Base-by-base conservation (phyloP, 2,113 vertebrate genomes). In the Eclectus roratus region DNA sequence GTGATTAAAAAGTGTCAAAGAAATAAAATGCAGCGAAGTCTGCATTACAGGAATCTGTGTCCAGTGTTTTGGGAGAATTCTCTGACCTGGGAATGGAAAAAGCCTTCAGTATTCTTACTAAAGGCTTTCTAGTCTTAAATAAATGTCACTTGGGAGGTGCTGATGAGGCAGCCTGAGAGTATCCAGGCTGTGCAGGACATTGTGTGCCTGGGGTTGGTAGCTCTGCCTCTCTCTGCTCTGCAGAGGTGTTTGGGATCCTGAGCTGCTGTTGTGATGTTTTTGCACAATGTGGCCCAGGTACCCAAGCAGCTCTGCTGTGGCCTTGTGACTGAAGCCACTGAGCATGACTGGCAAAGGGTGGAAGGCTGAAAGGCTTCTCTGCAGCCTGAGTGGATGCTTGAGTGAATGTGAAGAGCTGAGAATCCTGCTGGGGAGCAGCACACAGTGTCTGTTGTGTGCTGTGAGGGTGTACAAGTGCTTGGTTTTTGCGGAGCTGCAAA, bases 1-100 rank as follows among this genome's bases (percentile, higher is more conserved):
- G 82, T 95, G 91, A 73, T 90, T 83, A 70, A 89, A 88, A 94
- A 68, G 85, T 23, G 43, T 94, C 80, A 79, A 78, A 89, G 87
- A 89, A 94, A 78, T 61, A 88, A 91, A 89, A 68, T 1, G 46
- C 82, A 71, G 61, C 60, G 1, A 66, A 73, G 46, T 44, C 68
- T 50, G 46, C 4, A 0, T 46, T 85, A 41, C 17, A 58, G 72
- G 17, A 44, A 8, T 76, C 49, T 74, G 74, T 3, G 24, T 44
- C 73, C 72, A 11, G 44, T 47, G 63, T 81, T 94, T 68, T 79
- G 89, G 73, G 73, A 80, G 29, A 85, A 53, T 33, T 37, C 50
- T 55, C 56, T 31, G 70, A 82, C 77, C 61, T 73, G n/a, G 43
- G 43, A 49, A 43, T 77, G 73, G 78, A 66, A 93, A 92, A 91